Evolutionary conservation across 2,797 vertebrate species (phyloP), one percentile per base, ranked within the genome.

Genomic region (Hydrocynus forskahlii): DNA sequence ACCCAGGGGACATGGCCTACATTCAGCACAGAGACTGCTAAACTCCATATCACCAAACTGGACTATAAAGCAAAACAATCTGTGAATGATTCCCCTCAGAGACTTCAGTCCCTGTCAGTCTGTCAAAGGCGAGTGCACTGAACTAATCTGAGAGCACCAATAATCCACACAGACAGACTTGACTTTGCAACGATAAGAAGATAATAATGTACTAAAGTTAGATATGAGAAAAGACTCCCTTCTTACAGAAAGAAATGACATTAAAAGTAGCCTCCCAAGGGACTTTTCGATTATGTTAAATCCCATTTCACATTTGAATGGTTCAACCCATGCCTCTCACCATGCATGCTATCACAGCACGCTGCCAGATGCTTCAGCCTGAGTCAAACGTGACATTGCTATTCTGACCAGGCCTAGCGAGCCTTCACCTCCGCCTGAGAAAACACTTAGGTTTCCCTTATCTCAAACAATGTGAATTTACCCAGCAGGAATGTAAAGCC

Each of bases 401-500:
- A 45, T 73, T 79, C 57, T 45, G 43, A 67, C 54, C 73, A 72
- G 40, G 59, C 50, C 69, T 50, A 74, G 29, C 45, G 50, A 62
- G 62, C 54, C 70, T 79, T 72, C 25, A 57, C 79, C 62, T 74
- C 55, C 64, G 55, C 54, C 78, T 50, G 52, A 81, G 48, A 76
- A 66, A 81, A 50, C 66, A 63, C 63, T 62, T 7, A 63, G 71
- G 52, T 76, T 83, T 64, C 69, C 74, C 23, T 75, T 81, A 79
- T 84, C 80, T 84, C 29, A 55, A 62, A 80, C 63, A 76, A 83
- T 81, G 72, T 75, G 50, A 55, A 83, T 67, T 75, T 81, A 84
- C 35, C 43, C 68, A 76, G 76, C 79, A 63, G 78, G 79, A 86
- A 83, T 79, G 60, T 72, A 73, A 68, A 81, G 55, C 9, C 21